Percentiles rank a stretch among this genome's conserved stretches.
Conservation (phyloP, 2,113 vertebrate genomes). For the Stercorarius parasiticus region DNA sequence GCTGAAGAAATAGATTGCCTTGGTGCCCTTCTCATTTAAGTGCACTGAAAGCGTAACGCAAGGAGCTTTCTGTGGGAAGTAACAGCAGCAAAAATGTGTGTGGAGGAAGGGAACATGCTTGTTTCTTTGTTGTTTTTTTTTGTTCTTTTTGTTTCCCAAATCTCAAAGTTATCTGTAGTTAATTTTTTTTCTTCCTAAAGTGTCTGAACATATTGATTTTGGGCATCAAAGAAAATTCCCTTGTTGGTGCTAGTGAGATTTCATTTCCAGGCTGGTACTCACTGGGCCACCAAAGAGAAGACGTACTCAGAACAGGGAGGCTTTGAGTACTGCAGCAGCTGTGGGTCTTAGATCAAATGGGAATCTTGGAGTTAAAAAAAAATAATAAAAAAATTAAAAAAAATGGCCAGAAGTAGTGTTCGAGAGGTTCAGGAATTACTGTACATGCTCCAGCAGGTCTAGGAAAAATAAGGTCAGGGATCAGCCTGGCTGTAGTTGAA, state of each 20-base stretch:
- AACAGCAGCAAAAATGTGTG: background rate
- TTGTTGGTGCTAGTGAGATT: background rate
- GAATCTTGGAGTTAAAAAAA: background rate
- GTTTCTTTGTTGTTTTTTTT: background rate
- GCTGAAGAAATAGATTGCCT: background rate
- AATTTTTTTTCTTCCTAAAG: rapidly evolving
- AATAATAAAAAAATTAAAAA: too few relatives aligned
- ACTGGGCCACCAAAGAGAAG: background rate
- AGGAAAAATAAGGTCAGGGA: background rate
- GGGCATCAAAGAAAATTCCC: background rate
- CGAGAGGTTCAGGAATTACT: background rate
- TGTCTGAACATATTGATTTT: background rate
- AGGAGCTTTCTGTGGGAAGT: background rate
- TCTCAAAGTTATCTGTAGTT: background rate
- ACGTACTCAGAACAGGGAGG: background rate
- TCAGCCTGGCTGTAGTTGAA: background rate
- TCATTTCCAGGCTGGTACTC: background rate
- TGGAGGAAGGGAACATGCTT: background rate
- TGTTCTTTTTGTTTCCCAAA: background rate
- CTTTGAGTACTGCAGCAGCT: background rate
- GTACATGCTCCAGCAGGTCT: background rate
- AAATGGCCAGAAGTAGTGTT: background rate
- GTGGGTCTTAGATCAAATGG: background rate
- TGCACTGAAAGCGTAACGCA: rapidly evolving
- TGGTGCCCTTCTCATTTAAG: background rate